Conservation (phyloP, 2,888 invertebrate genomes). For the Orthonevra nobilis region DNA sequence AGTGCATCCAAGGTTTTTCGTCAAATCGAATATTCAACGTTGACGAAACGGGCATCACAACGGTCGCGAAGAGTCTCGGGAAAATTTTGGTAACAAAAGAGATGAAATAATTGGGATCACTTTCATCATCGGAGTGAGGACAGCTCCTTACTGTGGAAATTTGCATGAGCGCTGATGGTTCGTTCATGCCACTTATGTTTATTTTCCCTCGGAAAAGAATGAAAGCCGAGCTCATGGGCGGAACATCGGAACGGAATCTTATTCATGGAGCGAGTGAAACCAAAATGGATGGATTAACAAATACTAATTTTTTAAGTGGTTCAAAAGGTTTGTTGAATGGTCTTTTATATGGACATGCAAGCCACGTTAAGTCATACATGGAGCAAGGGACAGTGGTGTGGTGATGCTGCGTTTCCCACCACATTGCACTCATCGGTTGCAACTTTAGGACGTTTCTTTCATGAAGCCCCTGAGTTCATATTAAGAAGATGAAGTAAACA, state of each 20-base stretch:
- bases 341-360: background rate
- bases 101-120: background rate
- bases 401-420: too few species aligned
- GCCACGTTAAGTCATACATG: background rate
- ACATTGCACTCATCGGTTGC: background rate
- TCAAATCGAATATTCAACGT: too few species aligned
- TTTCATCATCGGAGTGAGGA: background rate
- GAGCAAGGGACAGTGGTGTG: background rate
- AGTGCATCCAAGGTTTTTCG: too few species aligned
- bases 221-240: too few species aligned
- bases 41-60: too few species aligned
- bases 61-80: too few species aligned
- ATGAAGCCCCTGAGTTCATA: too few species aligned
- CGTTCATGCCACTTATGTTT: background rate
- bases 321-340: conserved; percentile 2
- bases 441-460: conserved; percentile 1
- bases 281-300: background rate
- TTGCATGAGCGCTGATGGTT: too few species aligned
- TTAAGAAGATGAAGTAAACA: background rate
- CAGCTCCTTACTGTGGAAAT: conserved; percentile 1
- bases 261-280: conserved; percentile 1
- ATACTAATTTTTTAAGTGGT: background rate
- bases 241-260: background rate
- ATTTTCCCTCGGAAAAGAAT: too few species aligned
- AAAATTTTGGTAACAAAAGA: too few species aligned